Evolutionary conservation across 2,113 vertebrate genomes (phyloP).

Genomic region (Ranitomeya imitator): DNA sequence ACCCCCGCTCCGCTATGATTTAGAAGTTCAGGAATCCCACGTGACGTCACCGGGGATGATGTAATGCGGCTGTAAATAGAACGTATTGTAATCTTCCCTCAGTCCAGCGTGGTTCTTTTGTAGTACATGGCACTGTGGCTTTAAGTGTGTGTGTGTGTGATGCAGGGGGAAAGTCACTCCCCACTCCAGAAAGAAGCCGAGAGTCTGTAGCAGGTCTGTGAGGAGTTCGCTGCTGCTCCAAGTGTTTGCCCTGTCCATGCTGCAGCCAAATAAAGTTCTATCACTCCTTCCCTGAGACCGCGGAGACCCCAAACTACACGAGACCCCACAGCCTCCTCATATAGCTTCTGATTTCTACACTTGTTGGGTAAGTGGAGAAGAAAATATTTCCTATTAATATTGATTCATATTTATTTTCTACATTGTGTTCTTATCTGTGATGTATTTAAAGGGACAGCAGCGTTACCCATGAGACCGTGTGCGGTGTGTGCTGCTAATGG

Average conservation of each 20-base stretch:
- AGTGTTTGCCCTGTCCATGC: slow-evolving; percentile 48
- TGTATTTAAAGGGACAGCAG: slow-evolving; percentile 1
- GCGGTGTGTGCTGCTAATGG: background rate
- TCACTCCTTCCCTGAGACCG: slow-evolving; percentile 37
- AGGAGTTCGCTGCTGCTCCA: slow-evolving; percentile 53
- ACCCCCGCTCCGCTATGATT: slow-evolving; percentile 87
- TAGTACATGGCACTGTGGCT: slow-evolving; percentile 58
- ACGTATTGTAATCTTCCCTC: slow-evolving; percentile 99
- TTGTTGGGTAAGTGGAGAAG: slow-evolving; percentile 89
- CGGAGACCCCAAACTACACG: background rate
- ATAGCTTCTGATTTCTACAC: slow-evolving; percentile 88
- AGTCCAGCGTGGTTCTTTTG: slow-evolving; percentile 98
- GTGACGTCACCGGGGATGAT: slow-evolving; percentile 99
- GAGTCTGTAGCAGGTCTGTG: slow-evolving; percentile 41
- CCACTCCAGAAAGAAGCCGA: slow-evolving; percentile 49
- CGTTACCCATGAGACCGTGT: background rate
- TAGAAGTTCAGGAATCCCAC: slow-evolving; percentile 99
- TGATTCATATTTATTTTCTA: background rate
- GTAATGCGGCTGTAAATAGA: slow-evolving; percentile 99
- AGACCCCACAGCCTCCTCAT: slow-evolving; percentile 60
- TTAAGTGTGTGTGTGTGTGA: slow-evolving; percentile 56
- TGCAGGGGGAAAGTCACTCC: slow-evolving; percentile 55
- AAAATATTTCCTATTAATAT: background rate
- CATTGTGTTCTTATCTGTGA: background rate
- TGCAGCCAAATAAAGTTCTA: slow-evolving; percentile 55